Conservation (phyloP, 2,113 vertebrate genomes). For the Turnix velox region DNA sequence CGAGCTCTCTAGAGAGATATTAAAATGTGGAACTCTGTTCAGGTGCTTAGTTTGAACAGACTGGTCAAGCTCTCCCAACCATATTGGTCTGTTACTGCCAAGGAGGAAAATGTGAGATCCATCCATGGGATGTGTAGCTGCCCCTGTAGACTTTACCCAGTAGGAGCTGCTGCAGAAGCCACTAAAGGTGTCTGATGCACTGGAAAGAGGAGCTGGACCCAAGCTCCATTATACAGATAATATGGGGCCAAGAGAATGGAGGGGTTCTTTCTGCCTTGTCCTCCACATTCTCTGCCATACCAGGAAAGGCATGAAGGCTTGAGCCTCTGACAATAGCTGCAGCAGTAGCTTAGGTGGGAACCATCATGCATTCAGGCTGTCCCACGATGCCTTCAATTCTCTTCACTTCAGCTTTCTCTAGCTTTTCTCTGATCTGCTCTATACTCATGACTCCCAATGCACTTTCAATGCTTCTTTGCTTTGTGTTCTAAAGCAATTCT, state of each 20-base stretch:
- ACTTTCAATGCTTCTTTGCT: neutral
- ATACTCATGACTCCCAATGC: neutral
- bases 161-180: neutral
- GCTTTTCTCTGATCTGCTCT: neutral
- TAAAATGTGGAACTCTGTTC: neutral
- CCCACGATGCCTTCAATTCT: neutral
- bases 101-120: neutral
- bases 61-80: neutral
- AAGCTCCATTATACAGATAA: neutral
- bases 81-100: neutral
- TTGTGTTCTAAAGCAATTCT: no score
- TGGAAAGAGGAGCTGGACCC: neutral
- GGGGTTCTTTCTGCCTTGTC: neutral
- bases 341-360: neutral
- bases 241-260: neutral
- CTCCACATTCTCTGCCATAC: neutral
- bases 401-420: neutral
- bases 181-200: neutral
- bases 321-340: neutral
- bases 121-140: neutral
- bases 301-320: rapidly evolving
- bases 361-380: neutral
- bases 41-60: neutral
- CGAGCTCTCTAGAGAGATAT: neutral
- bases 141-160: neutral